Base-by-base conservation (phyloP, 2,113 vertebrate genomes). In the Perognathus longimembris region DNA sequence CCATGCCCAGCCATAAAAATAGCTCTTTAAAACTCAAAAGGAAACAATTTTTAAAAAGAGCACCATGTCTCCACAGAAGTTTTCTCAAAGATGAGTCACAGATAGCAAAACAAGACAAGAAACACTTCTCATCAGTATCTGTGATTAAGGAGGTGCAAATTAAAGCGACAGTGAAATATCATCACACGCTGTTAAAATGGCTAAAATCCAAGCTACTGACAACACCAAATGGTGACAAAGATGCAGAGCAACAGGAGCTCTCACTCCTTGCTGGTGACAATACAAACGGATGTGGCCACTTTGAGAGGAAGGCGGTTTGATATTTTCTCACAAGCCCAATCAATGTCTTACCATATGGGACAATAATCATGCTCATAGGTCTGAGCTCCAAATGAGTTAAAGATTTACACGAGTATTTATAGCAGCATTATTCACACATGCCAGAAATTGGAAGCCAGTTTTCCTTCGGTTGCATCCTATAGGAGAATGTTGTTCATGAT, bases 151-250 rank as follows among this genome's bases (percentile, higher is more conserved):
- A 66, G 75, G 63, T 76, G 38, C 20, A 91, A 85, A 71, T 50
- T 73, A 80, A 45, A 71, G 50, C 63, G 11, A 67, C n/a, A 67
- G 61, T 34, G 22, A 85, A 80, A 36, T 61, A 18, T 36, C 26
- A 32, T 10, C 32, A 20, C 7, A 54, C 14, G 30, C 59, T 38
- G n/a, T 15, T 74, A 36, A 11, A 82, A 83, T 14, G 32, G n/a
- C 82, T 87, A 84, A 76, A 70, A 74, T 12, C 64, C 71, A 32
- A 82, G 82, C 82, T 40, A 81, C 1, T 90, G 64, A 70, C 36
- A 71, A 42, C 36, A 59, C 11, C n/a, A 74, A 73, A 84, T 34
- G 34, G 83, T 80, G 17, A 30, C 67, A 28, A 83, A 38, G 17
- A 30, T n/a, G 24, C 36, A 8, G 50, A 75, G 17, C 28, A 79